A percentile compares a stretch with the other conserved stretches of the same genome.
These are phyloP conservation scores for Cantharis rufa DNA, from an alignment of 2,888 invertebrate species.

Conservation along the genomic window DNA sequence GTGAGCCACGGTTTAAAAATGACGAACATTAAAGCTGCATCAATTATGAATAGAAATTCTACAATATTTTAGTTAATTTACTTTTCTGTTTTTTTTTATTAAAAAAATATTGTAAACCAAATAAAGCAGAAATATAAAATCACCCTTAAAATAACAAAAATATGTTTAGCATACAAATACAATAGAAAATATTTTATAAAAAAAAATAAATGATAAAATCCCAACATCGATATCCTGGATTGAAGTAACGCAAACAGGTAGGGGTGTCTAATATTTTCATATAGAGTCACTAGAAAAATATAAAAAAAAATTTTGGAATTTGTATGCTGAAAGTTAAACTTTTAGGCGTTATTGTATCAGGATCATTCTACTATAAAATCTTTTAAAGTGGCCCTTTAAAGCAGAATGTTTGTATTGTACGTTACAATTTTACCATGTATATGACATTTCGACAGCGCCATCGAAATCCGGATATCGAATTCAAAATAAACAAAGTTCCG, in stretches of 20 bases:
- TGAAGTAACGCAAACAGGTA: not conserved
- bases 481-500: conserved; percentile 15
- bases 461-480: conserved; percentile 19
- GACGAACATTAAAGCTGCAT: not conserved
- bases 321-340: not conserved
- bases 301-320: not conserved
- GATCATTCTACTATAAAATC: not conserved
- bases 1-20: not conserved
- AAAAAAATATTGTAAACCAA: not conserved
- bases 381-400: not conserved
- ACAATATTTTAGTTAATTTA: not conserved
- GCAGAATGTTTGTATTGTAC: not conserved
- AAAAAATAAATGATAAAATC: not conserved
- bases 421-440: conserved; percentile 15
- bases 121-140: not conserved
- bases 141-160: not conserved
- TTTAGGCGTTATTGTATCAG: not conserved
- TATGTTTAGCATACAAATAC: not conserved
- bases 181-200: not conserved
- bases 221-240: not conserved
- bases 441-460: conserved; percentile 16
- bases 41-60: not conserved
- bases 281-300: not conserved
- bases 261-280: not conserved
- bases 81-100: not conserved